Base-by-base conservation (phyloP, 2,888 invertebrate genomes). In the Aphodius sticticus region DNA sequence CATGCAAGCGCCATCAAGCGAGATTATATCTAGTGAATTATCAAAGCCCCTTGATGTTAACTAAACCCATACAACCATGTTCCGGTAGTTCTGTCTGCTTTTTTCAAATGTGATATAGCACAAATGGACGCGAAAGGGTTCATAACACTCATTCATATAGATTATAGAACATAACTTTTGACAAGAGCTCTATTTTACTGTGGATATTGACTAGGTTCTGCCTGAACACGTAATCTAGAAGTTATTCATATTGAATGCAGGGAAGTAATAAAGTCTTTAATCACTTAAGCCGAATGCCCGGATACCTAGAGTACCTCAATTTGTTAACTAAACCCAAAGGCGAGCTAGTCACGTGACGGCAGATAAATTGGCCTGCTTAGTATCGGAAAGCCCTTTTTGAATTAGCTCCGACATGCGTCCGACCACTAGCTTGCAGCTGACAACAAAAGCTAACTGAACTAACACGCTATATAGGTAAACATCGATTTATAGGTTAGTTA, bases 281-380 rank as follows among this genome's bases (percentile, higher is more conserved):
- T 74, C 74, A 14, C 35, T 74, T 74, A 74, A 74, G 26, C 74
- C 74, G 36, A 74, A 36, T 35, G n/a, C 35, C 36, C n/a, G 72
- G 36, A 36, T 72, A 36, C 72, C 72, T 26, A 36, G 35, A n/a
- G n/a, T 72, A n/a, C 26, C 74, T 26, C 74, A 37, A 74, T 74
- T 74, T 74, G 74, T 74, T 74, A 74, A 37, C 74, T 74, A 74
- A 74, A 74, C n/a, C 74, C 74, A n/a, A 74, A 74, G 35, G 74
- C 53, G 12, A 53, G 53, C 12, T 53, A 53, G 53, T 53, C 53
- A 53, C 53, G 53, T 53, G 9, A 53, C 9, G 53, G 53, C 12
- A 53, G 53, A 53, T 53, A 53, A 53, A 53, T 53, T 53, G 53
- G 53, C 12, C 4, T 5, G 53, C 53, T 53, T 53, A 53, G 53